Evolutionary conservation across 37 sponge, comb jelly and placozoan genomes (phyloP).

Genomic region (Agelas oroides): DNA sequence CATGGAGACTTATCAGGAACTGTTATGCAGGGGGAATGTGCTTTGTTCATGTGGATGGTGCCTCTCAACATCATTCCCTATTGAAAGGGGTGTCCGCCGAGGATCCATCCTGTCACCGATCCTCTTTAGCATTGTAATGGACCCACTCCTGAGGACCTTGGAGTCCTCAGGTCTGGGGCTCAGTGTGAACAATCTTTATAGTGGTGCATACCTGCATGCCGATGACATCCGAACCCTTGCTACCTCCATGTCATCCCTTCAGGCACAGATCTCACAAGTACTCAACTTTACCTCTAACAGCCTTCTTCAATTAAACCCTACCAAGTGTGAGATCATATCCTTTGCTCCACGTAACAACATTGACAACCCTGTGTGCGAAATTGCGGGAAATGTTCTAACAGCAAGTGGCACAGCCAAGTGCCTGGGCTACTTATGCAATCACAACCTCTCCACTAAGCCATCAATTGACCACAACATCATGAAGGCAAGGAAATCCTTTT

Average conservation of each 20-base stretch:
- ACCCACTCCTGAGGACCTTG: not conserved
- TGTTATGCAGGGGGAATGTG: not conserved
- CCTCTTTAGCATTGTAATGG: not conserved
- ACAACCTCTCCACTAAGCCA: not conserved
- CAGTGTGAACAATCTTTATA: not conserved
- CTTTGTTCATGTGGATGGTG: not conserved
- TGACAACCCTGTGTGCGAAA: not conserved
- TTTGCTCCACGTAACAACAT: not conserved
- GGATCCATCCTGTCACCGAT: not conserved
- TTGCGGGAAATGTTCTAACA: not conserved
- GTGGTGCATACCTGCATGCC: not conserved
- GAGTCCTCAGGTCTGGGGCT: not conserved
- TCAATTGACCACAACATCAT: not conserved
- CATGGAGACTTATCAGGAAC: no score
- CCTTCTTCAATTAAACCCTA: not conserved
- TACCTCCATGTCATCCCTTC: not conserved
- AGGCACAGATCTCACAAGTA: not conserved
- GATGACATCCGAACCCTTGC: not conserved
- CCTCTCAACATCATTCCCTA: not conserved
- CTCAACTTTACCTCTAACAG: not conserved
- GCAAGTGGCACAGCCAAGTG: not conserved
- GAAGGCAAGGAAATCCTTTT: slow-evolving; percentile 1
- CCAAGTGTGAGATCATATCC: not conserved
- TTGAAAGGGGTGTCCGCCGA: not conserved
- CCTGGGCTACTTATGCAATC: not conserved